These are phyloP conservation scores for Allolobophora icterica DNA, from an alignment of 2,888 invertebrate genomes.

Conservation along the genomic window DNA sequence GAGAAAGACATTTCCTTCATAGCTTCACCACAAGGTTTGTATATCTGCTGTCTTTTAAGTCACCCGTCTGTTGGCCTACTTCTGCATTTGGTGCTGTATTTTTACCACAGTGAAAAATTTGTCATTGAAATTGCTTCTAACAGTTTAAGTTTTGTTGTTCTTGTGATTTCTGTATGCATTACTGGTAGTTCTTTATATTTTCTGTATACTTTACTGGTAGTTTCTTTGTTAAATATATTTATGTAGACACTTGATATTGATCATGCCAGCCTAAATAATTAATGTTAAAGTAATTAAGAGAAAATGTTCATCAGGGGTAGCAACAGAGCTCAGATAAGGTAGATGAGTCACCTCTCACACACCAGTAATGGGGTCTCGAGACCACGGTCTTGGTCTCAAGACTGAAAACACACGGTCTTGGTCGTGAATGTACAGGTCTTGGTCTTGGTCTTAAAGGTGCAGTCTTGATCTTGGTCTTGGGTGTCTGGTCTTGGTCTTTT, in stretches of 20 bases:
- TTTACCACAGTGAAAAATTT: not conserved
- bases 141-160: not conserved
- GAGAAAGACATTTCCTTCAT: not conserved
- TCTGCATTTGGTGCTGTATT: not conserved
- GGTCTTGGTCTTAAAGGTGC: too few relatives aligned
- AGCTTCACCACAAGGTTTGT: not conserved
- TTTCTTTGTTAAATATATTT: not conserved
- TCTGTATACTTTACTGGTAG: not conserved
- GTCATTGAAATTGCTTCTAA: not conserved
- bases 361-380: too few relatives aligned
- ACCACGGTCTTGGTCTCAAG: too few relatives aligned
- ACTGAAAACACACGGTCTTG: too few relatives aligned
- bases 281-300: too few relatives aligned
- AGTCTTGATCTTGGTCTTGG: too few relatives aligned
- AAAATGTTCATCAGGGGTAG: not conserved
- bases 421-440: too few relatives aligned
- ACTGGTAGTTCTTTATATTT: slow-evolving; percentile 1
- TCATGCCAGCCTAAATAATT: not conserved
- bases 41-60: not conserved
- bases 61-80: not conserved
- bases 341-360: not conserved
- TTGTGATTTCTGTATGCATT: not conserved
- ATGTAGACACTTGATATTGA: not conserved
- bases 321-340: not conserved
- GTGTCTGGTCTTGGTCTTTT: too few relatives aligned